Conservation (phyloP, 1,140 invertebrate genomes). For the Neoseiulus cucumeris region DNA sequence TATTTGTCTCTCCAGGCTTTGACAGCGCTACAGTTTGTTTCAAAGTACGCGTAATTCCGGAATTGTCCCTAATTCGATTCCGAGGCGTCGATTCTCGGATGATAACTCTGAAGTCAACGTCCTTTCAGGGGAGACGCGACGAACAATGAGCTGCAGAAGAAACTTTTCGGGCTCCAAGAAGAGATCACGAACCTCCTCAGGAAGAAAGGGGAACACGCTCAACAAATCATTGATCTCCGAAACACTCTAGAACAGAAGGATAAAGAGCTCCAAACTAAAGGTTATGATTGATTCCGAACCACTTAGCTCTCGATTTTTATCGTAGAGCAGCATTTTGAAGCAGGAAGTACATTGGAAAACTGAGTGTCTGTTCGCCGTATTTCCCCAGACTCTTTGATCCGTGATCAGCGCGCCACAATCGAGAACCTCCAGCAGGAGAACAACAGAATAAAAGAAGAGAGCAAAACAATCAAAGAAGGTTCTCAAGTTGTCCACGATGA, state of each 20-base stretch:
- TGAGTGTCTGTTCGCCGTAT: background rate
- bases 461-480: too few species aligned
- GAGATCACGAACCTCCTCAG: constrained; percentile 73
- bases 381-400: too few species aligned
- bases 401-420: too few species aligned
- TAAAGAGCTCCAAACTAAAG: constrained; percentile 46
- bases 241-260: constrained; percentile 63
- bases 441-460: too few species aligned
- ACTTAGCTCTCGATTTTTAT: background rate
- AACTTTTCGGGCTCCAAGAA: constrained; percentile 63
- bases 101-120: too few species aligned
- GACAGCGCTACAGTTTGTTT: too few species aligned
- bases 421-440: too few species aligned
- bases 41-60: too few species aligned
- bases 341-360: background rate
- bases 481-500: constrained; percentile 44
- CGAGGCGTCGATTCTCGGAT: too few species aligned
- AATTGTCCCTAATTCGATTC: too few species aligned
- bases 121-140: background rate
- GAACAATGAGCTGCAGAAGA: constrained; percentile 45
- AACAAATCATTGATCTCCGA: constrained; percentile 76
- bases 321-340: background rate
- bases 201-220: constrained; percentile 69
- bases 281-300: too few species aligned
- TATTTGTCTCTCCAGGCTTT: too few species aligned